Percentiles rank a stretch among this genome's conserved stretches.
Conservation (phyloP, 1,140 invertebrate species). For the Mizuhopecten yessoensis region DNA sequence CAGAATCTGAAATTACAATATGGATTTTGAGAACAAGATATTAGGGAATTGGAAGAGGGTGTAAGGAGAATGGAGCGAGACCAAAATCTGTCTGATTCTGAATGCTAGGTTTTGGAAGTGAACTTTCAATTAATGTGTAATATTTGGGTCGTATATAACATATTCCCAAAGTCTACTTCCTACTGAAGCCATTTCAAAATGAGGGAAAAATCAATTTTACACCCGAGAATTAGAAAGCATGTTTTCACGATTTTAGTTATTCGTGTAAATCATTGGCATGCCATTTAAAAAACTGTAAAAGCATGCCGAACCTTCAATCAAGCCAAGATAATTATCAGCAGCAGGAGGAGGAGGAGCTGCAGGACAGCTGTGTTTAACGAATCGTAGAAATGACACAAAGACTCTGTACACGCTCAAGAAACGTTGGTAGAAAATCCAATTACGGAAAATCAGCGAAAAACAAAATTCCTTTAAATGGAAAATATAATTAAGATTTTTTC, state of each 20-base stretch:
- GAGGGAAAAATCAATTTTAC: not conserved
- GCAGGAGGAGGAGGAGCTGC: not conserved
- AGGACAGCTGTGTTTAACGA: no score
- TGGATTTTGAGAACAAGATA: not conserved
- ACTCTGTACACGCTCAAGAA: no score
- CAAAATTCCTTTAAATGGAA: no score
- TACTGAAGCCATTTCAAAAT: not conserved
- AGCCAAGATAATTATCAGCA: not conserved
- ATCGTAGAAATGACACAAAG: no score
- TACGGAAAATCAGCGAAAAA: no score
- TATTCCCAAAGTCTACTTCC: not conserved
- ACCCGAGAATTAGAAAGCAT: not conserved
- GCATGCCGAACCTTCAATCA: not conserved
- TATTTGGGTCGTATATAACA: no score
- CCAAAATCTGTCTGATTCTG: not conserved
- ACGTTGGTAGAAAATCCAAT: no score
- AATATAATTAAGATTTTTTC: no score
- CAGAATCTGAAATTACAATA: not conserved
- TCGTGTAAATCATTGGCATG: constrained; percentile 2
- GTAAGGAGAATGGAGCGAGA: not conserved
- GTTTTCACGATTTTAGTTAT: not conserved
- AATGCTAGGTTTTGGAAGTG: not conserved
- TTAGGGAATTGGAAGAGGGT: not conserved
- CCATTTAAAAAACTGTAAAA: not conserved
- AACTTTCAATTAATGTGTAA: no score